phyloP scores from a whole-genome alignment of 1,140 invertebrate genomes.

The Cheumatopsyche charites region DNA sequence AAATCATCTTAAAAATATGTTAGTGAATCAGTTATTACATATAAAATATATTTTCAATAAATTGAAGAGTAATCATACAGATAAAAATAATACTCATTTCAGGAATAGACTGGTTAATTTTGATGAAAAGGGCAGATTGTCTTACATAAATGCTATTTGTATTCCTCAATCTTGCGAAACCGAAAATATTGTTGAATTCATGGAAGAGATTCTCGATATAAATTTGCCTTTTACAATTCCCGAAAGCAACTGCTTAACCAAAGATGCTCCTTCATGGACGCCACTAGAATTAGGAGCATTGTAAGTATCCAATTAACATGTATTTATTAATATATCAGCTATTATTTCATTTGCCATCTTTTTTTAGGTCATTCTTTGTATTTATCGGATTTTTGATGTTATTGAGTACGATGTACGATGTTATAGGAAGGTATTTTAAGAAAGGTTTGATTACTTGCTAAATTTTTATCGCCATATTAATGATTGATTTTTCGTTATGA shows the following conservation, averaged over 20 bases:
- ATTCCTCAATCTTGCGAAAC: constrained; percentile 5
- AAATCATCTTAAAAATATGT: too few relatives aligned
- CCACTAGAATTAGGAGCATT: neutral
- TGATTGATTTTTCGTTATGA: too few relatives aligned
- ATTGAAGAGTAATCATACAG: too few relatives aligned
- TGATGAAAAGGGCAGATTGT: neutral
- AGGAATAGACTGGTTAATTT: neutral
- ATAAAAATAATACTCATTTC: too few relatives aligned
- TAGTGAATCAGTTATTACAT: too few relatives aligned
- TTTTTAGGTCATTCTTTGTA: constrained; percentile 20
- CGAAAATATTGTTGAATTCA: neutral
- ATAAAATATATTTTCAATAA: too few relatives aligned
- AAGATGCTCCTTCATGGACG: neutral
- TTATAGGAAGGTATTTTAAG: neutral
- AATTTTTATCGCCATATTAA: too few relatives aligned
- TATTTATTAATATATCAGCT: neutral
- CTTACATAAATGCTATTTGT: neutral
- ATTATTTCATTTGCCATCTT: neutral
- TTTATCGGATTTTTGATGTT: neutral
- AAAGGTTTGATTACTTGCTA: neutral
- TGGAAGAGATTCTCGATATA: neutral
- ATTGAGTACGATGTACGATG: constrained; percentile 21
- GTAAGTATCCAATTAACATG: constrained; percentile 13
- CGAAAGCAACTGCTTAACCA: neutral
- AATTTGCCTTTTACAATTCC: neutral